Conservation (phyloP, 1,140 invertebrate genomes). For the Leptinotarsa lineolata region DNA sequence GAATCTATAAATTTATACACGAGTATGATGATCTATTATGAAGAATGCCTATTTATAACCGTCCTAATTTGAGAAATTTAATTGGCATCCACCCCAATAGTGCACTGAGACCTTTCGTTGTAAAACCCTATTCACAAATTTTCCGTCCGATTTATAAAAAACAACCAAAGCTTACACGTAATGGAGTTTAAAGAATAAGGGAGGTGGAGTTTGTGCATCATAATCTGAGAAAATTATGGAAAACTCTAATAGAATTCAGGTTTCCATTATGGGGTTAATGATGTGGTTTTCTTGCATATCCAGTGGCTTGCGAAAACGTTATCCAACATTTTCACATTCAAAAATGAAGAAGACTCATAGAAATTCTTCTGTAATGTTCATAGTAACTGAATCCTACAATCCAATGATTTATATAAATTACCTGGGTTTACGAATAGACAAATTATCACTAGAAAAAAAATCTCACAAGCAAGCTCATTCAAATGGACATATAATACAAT, state of each 20-base stretch:
- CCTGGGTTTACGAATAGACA: no score
- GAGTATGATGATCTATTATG: not conserved
- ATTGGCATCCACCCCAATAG: slow-evolving; percentile 4
- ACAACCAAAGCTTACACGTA: not conserved
- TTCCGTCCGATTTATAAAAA: not conserved
- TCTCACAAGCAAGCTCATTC: no score
- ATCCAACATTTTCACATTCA: not conserved
- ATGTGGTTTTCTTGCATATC: slow-evolving; percentile 5
- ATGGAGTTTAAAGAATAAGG: not conserved
- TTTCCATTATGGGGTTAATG: not conserved
- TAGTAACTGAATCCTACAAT: no score
- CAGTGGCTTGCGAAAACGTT: not conserved
- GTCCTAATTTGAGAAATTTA: slow-evolving; percentile 6
- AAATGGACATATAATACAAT: no score
- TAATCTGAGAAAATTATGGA: slow-evolving; percentile 1
- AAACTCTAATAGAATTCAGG: slow-evolving; percentile 6
- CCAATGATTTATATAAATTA: no score
- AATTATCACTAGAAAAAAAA: no score
- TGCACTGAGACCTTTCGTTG: not conserved
- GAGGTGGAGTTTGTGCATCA: not conserved
- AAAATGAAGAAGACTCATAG: no score
- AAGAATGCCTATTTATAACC: not conserved
- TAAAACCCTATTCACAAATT: not conserved
- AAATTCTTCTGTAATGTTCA: no score
- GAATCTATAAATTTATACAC: not conserved